A percentile compares a stretch with the other conserved stretches of the same genome.
phyloP scores from a whole-genome alignment of 2,113 vertebrate genomes.

The Euleptes europaea region DNA sequence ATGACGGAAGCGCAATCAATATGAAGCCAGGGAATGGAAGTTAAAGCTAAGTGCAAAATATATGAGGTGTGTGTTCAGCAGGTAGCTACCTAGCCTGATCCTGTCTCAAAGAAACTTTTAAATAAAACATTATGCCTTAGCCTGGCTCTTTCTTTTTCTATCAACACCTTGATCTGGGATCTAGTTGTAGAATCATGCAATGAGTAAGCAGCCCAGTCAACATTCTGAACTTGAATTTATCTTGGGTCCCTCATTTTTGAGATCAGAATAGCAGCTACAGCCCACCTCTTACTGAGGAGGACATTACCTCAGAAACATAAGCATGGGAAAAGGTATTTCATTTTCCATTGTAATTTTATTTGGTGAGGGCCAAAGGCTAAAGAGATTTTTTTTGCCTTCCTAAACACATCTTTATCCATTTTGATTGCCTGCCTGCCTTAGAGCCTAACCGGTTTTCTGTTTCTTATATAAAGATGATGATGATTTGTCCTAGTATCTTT shows the following conservation, averaged over 20 bases:
- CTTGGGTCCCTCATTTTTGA: neutral
- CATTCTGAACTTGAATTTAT: neutral
- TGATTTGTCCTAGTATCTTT: neutral
- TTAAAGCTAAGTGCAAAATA: too few species aligned
- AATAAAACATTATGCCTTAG: neutral
- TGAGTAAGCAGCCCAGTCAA: neutral
- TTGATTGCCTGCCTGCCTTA: neutral
- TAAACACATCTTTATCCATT: neutral
- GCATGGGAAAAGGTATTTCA: neutral
- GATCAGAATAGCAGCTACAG: neutral
- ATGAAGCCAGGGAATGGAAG: too few species aligned
- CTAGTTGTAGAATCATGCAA: neutral
- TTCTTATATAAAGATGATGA: slow-evolving; percentile 17
- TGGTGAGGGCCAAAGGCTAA: neutral
- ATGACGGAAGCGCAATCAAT: too few species aligned
- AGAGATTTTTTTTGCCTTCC: neutral
- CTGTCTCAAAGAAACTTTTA: neutral
- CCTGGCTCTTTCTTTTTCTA: neutral
- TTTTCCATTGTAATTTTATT: neutral
- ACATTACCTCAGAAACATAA: rapidly evolving
- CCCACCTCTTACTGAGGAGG: neutral
- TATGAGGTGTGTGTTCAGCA: neutral
- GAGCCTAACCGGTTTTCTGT: neutral
- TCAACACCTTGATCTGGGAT: neutral
- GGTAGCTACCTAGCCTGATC: neutral